Conservation (phyloP, 2,888 invertebrate species). For the Acanthosepion esculentum region DNA sequence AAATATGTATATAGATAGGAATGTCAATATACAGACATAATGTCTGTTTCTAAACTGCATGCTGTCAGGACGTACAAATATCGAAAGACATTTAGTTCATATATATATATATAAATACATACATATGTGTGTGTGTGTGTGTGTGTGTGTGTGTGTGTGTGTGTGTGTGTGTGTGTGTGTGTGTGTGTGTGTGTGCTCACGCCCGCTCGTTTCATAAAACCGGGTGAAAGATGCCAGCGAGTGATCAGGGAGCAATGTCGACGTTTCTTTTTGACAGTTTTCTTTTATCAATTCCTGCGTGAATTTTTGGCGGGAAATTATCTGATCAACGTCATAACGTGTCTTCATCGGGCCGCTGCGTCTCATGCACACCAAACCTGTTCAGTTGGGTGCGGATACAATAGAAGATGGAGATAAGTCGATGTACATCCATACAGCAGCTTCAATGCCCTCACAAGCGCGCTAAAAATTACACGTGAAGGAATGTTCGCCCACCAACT, state of each 20-base stretch:
- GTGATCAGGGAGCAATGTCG: background rate
- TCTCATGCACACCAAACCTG: background rate
- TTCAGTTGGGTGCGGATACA: background rate
- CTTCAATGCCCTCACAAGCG: too few relatives aligned
- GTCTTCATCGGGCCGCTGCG: background rate
- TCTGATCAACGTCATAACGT: background rate
- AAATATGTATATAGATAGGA: too few relatives aligned
- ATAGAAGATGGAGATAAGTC: background rate
- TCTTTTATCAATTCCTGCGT: background rate
- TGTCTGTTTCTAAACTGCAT: too few relatives aligned
- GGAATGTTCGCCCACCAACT: too few relatives aligned
- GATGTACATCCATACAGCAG: too few relatives aligned
- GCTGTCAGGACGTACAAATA: too few relatives aligned
- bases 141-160: background rate
- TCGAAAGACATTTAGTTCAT: too few relatives aligned
- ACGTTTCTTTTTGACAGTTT: background rate
- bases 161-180: background rate
- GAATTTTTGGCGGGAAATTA: conserved; percentile 15
- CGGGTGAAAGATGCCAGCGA: background rate
- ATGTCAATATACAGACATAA: too few relatives aligned
- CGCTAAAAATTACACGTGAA: too few relatives aligned
- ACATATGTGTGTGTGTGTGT: background rate
- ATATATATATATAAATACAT: background rate
- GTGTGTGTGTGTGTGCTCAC: background rate
- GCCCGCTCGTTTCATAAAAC: background rate